Evolutionary conservation across 2,888 invertebrate species (phyloP).

Genomic region (Iselma pallidipennis): DNA sequence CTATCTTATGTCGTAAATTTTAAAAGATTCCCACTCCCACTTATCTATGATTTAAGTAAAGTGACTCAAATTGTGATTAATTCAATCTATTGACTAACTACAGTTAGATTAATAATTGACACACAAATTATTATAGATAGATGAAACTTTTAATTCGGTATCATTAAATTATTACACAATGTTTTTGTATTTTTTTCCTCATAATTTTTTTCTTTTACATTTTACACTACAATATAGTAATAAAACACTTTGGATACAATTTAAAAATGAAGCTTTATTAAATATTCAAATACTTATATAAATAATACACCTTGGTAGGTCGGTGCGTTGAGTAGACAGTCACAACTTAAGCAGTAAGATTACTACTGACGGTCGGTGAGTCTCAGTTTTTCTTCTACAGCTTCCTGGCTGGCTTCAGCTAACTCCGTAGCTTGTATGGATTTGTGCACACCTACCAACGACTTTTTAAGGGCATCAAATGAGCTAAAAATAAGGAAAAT

Average conservation of each 20-base stretch:
- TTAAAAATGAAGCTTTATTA: constrained; percentile 58
- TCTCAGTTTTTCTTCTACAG: constrained; percentile 91
- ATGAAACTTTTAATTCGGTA: constrained; percentile 35
- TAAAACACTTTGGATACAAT: constrained; percentile 45
- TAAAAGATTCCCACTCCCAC: too few relatives aligned
- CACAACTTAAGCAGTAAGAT: constrained; percentile 33
- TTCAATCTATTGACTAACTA: too few relatives aligned
- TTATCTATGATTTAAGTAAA: too few relatives aligned
- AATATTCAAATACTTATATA: constrained; percentile 57
- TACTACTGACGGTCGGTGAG: constrained; percentile 93
- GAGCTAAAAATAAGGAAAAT: constrained; percentile 67
- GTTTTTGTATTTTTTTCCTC: constrained; percentile 8
- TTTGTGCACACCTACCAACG: constrained; percentile 95
- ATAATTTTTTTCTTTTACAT: constrained; percentile 20
- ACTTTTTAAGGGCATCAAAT: constrained; percentile 97
- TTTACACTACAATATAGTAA: constrained; percentile 32
- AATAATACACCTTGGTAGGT: constrained; percentile 53
- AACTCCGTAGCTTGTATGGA: constrained; percentile 96
- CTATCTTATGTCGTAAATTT: too few relatives aligned
- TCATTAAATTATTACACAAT: constrained; percentile 27
- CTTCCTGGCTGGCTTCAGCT: constrained; percentile 91
- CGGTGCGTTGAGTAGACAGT: constrained; percentile 51
- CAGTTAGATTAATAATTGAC: constrained; percentile 3
- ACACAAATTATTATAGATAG: constrained; percentile 4
- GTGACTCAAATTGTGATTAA: too few relatives aligned